Evolutionary conservation across 2,113 vertebrate species (phyloP), one percentile per base, ranked within the genome.

Genomic region (Athene cunicularia): DNA sequence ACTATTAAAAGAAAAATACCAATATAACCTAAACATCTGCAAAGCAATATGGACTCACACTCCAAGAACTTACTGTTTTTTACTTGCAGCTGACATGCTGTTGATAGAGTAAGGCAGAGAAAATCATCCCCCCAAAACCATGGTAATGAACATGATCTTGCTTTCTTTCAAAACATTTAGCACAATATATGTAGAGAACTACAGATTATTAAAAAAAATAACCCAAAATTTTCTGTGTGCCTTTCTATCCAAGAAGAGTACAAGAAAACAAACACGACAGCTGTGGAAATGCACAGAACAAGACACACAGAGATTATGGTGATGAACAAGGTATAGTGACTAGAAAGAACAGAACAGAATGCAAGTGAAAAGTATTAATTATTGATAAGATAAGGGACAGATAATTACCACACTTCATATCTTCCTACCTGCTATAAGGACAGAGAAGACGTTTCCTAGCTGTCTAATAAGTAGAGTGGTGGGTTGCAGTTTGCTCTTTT

Each of bases 301-400:
- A 88, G 68, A 67, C 52, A 59, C 4, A 1, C 11, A 76, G 74
- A 2, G 3, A 93, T 20, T 66, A 32, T 58, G 49, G 56, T 75
- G 80, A 89, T 76, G 86, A 97, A 68, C 35, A 82, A 89, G 60
- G 33, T 73, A 19, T 52, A 87, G 55, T 80, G 93, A 95, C 77
- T 64, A 62, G 41, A 77, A 94, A 92, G 66, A 86, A 93, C 39
- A 64, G 53, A 80, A 80, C 21, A 83, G 60, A 95, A 86, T 73
- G 14, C 58, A 93, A 81, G 83, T 64, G 88, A 84, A 95, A 95
- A 91, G 50, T 85, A 91, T 95, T 94, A 91, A 96, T 95, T 94
- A 96, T 95, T 96, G 86, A 95, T 90, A 88, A 67, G 56, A 67
- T 84, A 95, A 91, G 85, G 86, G 67, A 91, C 53, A 94, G 55